Evolutionary conservation across 2,888 invertebrate genomes (phyloP).

Genomic region (Lydus trimaculatus): DNA sequence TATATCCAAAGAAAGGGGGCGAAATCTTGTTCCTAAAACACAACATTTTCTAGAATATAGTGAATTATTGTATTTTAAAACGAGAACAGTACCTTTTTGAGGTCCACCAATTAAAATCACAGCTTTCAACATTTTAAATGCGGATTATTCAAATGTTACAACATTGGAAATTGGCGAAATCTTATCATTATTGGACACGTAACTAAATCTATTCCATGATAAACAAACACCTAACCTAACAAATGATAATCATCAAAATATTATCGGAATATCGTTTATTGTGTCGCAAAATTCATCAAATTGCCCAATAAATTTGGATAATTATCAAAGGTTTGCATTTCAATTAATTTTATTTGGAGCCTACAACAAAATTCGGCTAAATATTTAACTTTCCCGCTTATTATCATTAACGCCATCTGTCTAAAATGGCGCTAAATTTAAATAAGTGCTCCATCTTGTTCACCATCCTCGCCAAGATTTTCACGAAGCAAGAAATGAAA

Average conservation of each 20-base stretch:
- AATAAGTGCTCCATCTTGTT: not conserved
- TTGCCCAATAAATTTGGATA: not conserved
- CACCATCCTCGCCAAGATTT: too few relatives aligned
- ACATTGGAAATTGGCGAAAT: not conserved
- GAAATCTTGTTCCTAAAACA: conserved; percentile 89
- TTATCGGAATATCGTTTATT: not conserved
- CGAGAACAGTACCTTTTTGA: conserved; percentile 77
- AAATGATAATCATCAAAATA: not conserved
- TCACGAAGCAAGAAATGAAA: not conserved
- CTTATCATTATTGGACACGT: conserved; percentile 9
- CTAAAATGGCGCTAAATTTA: not conserved
- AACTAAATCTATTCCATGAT: not conserved
- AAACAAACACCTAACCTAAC: not conserved
- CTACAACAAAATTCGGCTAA: not conserved
- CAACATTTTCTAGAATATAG: conserved; percentile 9
- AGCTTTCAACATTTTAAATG: conserved; percentile 73
- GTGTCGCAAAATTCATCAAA: not conserved
- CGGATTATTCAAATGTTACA: not conserved
- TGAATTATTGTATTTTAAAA: conserved; percentile 12
- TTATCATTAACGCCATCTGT: not conserved
- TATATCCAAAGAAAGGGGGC: conserved; percentile 95
- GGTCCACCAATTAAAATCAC: conserved; percentile 94
- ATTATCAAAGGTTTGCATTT: not conserved
- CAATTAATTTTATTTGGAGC: not conserved
- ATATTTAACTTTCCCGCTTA: not conserved